These are phyloP conservation scores for Pimephales promelas DNA, from an alignment of 2,113 vertebrate species.

Conservation along the genomic window DNA sequence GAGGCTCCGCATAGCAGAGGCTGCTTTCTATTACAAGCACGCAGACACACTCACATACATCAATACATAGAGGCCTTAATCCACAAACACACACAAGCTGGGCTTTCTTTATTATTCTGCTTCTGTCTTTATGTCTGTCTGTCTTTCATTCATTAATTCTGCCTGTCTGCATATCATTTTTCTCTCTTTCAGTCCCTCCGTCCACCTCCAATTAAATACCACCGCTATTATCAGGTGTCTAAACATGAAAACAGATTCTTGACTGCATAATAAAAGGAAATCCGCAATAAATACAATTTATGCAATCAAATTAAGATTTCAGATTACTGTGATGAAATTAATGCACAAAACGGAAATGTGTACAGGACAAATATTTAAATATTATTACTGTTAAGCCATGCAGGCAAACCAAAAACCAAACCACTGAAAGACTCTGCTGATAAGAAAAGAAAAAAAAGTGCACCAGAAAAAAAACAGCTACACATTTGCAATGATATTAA, in stretches of 20 bases:
- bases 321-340: slow-evolving; percentile 11
- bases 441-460: neutral
- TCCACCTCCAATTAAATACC: neutral
- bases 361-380: slow-evolving; percentile 8
- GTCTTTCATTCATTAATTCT: neutral
- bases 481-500: neutral
- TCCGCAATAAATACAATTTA: slow-evolving; percentile 2
- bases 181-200: neutral
- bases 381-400: neutral
- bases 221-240: neutral
- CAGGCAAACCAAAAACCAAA: neutral
- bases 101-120: slow-evolving; percentile 14
- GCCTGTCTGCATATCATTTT: neutral
- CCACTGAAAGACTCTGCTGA: neutral
- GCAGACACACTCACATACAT: slow-evolving; percentile 45
- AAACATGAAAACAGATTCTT: neutral
- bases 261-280: neutral
- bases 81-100: slow-evolving; percentile 28
- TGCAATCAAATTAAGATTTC: slow-evolving; percentile 26
- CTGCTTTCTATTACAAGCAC: slow-evolving; percentile 38
- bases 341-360: neutral
- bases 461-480: neutral
- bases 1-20: slow-evolving; percentile 34
- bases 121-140: neutral
- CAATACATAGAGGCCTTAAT: slow-evolving; percentile 30